These are phyloP conservation scores for Argyrosomus japonicus DNA, from an alignment of 2,113 vertebrate species.

Conservation along the genomic window DNA sequence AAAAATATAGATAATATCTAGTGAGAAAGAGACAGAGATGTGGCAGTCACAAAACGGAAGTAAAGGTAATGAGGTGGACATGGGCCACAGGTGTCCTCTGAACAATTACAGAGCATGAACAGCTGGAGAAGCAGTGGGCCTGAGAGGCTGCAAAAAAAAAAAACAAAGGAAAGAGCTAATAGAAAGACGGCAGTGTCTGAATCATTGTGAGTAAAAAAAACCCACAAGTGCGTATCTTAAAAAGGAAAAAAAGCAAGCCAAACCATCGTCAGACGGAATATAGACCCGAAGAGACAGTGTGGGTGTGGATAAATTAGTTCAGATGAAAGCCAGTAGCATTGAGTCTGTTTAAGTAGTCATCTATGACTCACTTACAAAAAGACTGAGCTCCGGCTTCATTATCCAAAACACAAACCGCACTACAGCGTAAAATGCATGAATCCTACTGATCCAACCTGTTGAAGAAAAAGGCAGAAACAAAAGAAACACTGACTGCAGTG, in stretches of 20 bases:
- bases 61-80: constrained; percentile 38
- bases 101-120: constrained; percentile 35
- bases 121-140: constrained; percentile 7
- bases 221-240: constrained; percentile 27
- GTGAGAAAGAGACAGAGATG: neutral
- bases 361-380: constrained; percentile 41
- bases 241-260: constrained; percentile 9
- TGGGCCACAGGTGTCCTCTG: constrained; percentile 36
- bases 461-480: constrained; percentile 28
- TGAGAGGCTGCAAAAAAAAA: constrained; percentile 7
- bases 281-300: constrained; percentile 32
- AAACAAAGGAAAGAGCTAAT: constrained; percentile 34
- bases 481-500: neutral
- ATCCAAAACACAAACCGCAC: constrained; percentile 43
- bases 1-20: neutral
- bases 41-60: constrained; percentile 14
- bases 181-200: constrained; percentile 18
- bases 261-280: constrained; percentile 19
- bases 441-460: constrained; percentile 18
- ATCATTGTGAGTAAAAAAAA: constrained; percentile 22
- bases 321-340: constrained; percentile 53
- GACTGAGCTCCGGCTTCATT: constrained; percentile 34
- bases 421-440: neutral
- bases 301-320: constrained; percentile 55
- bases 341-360: constrained; percentile 49